Base-by-base conservation (phyloP, 2,888 invertebrate species). In the Myathropa florea region DNA sequence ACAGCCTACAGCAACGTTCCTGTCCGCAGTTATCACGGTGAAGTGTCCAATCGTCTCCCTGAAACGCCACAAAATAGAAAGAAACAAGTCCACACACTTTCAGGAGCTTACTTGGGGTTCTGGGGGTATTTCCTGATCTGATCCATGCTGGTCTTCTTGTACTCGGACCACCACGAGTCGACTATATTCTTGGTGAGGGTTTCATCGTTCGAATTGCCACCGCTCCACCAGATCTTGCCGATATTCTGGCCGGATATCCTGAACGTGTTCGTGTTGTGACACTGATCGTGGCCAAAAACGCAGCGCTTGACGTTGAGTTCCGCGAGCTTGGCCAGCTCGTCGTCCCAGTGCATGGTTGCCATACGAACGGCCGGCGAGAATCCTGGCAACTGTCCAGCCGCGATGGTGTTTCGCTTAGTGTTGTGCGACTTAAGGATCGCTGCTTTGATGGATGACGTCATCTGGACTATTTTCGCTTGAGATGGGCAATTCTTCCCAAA, bases 241-340 rank as follows among this genome's bases (percentile, higher is more conserved):
- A 90, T 68, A 75, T 91, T 91, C 88, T 91, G 91, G 3, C 91
- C 91, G 9, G 91, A 61, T 71, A 83, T 89, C 10, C 78, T 64
- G 65, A 90, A 91, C 2, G 59, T 75, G 0, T 88, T 75, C 0
- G 91, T 91, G 4, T 89, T 90, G 75, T 68, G 91, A 79, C 91
- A 91, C 0, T 75, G 65, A 21, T 91, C 91, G 71, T 90, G 91
- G 0, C 67, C 14, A 88, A 90, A 89, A 30, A 57, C 0, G 9
- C 91, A 91, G 18, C 88, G 89, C 12, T 53, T 88, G 0, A 89
- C 90, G 61, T 91, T 90, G 1, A 89, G 77, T 3, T 68, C 71
- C 9, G 91, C 91, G 57, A 91, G 23, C n/a, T 84, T 64, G 28
- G 91, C 90, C 60, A 91, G 78, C 23, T 91, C 90, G 1, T 88